phyloP scores from a whole-genome alignment of 2,888 invertebrate genomes.

The Pseudococcus viburni region DNA sequence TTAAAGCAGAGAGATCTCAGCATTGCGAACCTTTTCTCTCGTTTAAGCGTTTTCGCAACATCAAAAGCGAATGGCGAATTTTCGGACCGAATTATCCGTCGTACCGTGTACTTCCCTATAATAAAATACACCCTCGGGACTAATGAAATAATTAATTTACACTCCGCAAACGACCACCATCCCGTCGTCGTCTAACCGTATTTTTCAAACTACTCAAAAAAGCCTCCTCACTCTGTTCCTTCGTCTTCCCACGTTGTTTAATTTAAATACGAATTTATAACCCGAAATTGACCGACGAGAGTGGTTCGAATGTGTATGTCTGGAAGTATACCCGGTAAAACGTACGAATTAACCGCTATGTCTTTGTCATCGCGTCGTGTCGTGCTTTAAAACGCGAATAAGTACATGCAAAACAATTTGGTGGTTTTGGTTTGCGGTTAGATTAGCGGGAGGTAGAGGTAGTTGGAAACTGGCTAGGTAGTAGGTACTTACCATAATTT shows the following conservation, averaged over 20 bases:
- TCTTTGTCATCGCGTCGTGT: background rate
- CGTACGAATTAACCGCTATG: background rate
- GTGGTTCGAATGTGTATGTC: background rate
- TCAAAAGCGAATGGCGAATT: conserved; percentile 41
- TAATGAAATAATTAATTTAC: conserved; percentile 49
- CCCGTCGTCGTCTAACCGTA: background rate
- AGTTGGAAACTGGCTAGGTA: background rate
- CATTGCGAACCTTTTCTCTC: conserved; percentile 26
- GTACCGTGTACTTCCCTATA: conserved; percentile 17
- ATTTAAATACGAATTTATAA: conserved; percentile 39
- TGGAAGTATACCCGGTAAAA: background rate
- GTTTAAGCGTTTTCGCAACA: conserved; percentile 35
- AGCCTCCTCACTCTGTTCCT: background rate
- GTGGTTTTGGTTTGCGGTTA: background rate
- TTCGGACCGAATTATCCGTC: conserved; percentile 38
- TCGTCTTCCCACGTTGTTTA: background rate
- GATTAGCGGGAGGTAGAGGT: background rate
- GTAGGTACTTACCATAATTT: conserved; percentile 75
- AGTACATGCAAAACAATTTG: background rate
- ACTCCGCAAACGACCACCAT: conserved; percentile 22
- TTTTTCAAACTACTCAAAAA: conserved; percentile 28
- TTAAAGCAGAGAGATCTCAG: background rate
- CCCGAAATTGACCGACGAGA: background rate
- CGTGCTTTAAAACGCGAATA: background rate
- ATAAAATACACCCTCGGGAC: conserved; percentile 34